A percentile compares a stretch with the other conserved stretches of the same genome.
phyloP scores from a whole-genome alignment of 2,797 vertebrate species.

The Streptopelia turtur region DNA sequence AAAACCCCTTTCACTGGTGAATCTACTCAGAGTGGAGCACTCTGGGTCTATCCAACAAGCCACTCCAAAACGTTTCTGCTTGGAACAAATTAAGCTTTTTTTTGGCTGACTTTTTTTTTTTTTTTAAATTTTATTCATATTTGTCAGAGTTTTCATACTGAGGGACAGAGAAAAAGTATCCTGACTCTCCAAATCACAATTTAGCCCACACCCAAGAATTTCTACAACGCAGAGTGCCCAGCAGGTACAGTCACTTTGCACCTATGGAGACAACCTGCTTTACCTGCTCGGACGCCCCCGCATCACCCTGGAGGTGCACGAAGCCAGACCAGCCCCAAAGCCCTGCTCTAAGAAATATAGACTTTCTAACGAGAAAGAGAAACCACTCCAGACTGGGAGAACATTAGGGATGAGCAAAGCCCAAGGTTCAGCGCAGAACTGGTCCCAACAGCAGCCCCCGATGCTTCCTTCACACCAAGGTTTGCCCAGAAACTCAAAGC shows the following conservation, averaged over 20 bases:
- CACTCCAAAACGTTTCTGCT: not conserved
- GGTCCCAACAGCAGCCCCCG: not conserved
- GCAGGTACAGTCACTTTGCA: not conserved
- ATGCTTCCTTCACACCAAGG: not conserved
- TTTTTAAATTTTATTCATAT: not conserved
- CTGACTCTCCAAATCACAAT: not conserved
- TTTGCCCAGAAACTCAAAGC: not conserved
- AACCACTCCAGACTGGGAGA: not conserved
- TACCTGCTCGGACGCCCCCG: not conserved
- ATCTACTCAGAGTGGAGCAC: not conserved
- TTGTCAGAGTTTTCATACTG: not conserved
- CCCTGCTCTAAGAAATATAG: not conserved
- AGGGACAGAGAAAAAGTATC: not conserved
- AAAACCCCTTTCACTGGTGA: not conserved
- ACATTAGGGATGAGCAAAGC: not conserved
- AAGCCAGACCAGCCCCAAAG: not conserved
- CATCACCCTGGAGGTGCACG: not conserved
- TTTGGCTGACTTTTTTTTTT: not conserved
- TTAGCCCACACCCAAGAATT: not conserved
- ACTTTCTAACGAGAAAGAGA: not conserved
- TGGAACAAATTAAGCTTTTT: not conserved
- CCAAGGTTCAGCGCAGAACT: not conserved
- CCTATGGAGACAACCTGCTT: not conserved
- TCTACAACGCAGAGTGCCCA: not conserved
- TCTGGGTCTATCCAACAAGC: not conserved